A percentile compares a stretch with the other conserved stretches of the same genome.
These are phyloP conservation scores for Gopherus evgoodei DNA, from an alignment of 2,113 vertebrate species.

Conservation along the genomic window DNA sequence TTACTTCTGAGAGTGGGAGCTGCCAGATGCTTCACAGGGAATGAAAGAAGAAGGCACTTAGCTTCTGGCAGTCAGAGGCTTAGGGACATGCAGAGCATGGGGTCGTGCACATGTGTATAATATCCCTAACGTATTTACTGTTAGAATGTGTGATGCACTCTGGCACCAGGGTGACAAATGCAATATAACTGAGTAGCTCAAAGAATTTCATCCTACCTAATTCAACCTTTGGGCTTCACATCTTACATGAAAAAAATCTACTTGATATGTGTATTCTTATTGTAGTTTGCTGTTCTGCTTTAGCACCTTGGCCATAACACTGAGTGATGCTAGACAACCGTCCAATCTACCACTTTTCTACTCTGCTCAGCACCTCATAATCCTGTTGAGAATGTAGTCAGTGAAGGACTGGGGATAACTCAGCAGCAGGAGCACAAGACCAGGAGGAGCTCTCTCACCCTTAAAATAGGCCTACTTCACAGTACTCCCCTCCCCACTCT, in stretches of 20 bases:
- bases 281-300: background rate
- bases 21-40: background rate
- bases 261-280: background rate
- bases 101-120: background rate
- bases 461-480: background rate
- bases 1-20: background rate
- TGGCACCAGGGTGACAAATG: background rate
- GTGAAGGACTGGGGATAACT: background rate
- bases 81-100: background rate
- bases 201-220: background rate
- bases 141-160: background rate
- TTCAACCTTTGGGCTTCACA: background rate
- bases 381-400: background rate
- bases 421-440: background rate
- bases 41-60: background rate
- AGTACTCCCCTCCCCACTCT: background rate
- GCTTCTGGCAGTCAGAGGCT: background rate
- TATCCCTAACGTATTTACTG: background rate
- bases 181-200: background rate
- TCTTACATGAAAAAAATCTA: background rate
- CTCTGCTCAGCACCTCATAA: background rate
- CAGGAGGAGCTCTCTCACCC: background rate
- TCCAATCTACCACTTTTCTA: background rate
- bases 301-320: background rate
- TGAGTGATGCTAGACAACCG: background rate